Evolutionary conservation across 2,888 invertebrate species (phyloP), one percentile per base, ranked within the genome.

Genomic region (Acrobeloides nanus): DNA sequence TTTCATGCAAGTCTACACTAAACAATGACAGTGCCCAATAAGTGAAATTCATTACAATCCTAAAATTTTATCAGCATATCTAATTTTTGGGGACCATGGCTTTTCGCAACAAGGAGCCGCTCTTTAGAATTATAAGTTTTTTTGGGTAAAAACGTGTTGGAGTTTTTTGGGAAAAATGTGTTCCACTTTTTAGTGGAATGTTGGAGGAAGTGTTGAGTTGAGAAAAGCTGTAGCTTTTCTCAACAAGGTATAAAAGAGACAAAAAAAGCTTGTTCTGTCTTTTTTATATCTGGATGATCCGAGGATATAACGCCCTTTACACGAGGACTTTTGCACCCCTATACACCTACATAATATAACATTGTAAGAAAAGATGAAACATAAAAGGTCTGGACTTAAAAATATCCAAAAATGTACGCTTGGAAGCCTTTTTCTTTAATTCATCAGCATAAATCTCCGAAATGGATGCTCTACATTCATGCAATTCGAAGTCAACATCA

Each of bases 11-110:
- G 20, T 72, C 69, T 0, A 61, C 61, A 12, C 65, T 65, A 54
- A 64, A 70, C 27, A 72, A 55, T 3, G 66, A 67, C 1, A 72
- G 51, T 1, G 61, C 69, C 72, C 72, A 72, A 50, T 72, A 72
- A 18, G 64, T 61, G n/a, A 56, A 53, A 46, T 66, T 68, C 62
- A 71, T 66, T 8, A 18, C 17, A 20, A 39, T 24, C 39, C 23
- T 39, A 20, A 24, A 41, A 15, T 27, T 15, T 6, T 38, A 7
- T 27, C 6, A 8, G 17, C 6, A 27, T 6, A 15, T 10, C 10
- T 10, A 12, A n/a, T 35, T 35, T 10, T 15, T 17, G 6, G 15
- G 20, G 6, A 17, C n/a, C n/a, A n/a, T n/a, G n/a, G n/a, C n/a
- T n/a, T n/a, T n/a, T n/a, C n/a, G n/a, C n/a, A n/a, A n/a, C n/a